These are phyloP conservation scores for Proisotoma minuta DNA, from an alignment of 2,888 invertebrate genomes.

Conservation along the genomic window DNA sequence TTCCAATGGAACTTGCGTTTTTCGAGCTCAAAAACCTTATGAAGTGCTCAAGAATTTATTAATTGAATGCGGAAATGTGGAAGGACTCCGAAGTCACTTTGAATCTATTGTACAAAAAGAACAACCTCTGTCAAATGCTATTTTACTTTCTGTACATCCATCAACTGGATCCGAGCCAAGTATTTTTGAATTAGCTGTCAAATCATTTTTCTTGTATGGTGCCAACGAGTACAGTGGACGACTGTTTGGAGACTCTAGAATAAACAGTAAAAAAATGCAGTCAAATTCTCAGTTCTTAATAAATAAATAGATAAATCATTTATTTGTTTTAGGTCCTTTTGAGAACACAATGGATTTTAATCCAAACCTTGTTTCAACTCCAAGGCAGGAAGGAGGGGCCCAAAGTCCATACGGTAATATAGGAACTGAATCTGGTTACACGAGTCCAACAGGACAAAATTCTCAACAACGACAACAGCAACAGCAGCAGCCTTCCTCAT, in stretches of 20 bases:
- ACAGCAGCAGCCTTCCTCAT: conserved; percentile 11
- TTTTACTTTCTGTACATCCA: conserved; percentile 40
- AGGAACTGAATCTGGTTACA: conserved; percentile 20
- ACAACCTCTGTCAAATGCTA: conserved; percentile 43
- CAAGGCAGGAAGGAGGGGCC: conserved; percentile 29
- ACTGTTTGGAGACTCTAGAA: conserved; percentile 22
- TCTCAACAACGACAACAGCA: conserved; percentile 46
- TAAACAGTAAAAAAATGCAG: conserved; percentile 13
- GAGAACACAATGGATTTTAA: conserved; percentile 44
- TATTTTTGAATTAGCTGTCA: conserved; percentile 76
- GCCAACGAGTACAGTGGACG: conserved; percentile 59
- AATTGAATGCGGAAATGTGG: conserved; percentile 36
- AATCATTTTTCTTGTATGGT: conserved; percentile 88
- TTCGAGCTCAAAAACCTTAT: conserved; percentile 41
- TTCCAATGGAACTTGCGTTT: conserved; percentile 60
- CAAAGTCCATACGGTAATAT: not conserved
- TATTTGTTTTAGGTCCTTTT: conserved; percentile 20
- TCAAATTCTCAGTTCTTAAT: not conserved
- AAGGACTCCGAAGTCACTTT: conserved; percentile 44
- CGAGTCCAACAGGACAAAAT: conserved; percentile 33
- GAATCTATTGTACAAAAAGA: conserved; percentile 36
- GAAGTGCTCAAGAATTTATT: conserved; percentile 40
- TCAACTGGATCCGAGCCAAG: conserved; percentile 32
- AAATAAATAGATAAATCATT: not conserved
- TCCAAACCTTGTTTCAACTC: conserved; percentile 47